Evolutionary conservation across 2,797 vertebrate species (phyloP).

Genomic region (Micromesistius poutassou): DNA sequence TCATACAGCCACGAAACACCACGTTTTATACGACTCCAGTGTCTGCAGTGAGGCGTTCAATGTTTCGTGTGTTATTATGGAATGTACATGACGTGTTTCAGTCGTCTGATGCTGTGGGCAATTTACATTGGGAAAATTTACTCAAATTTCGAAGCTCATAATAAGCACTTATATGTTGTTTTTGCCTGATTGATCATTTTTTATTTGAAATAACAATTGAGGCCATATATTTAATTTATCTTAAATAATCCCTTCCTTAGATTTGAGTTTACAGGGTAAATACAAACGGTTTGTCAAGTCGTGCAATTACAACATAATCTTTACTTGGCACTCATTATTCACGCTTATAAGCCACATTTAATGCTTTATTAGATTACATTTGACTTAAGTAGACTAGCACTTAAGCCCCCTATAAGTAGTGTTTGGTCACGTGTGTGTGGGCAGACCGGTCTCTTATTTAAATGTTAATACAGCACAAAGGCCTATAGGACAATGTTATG

Average conservation of each 20-base stretch:
- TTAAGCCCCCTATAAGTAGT: not conserved
- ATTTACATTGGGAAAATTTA: not conserved
- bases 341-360: constrained; percentile 1
- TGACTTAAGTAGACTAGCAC: not conserved
- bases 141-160: not conserved
- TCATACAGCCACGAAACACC: not conserved
- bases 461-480: constrained; percentile 12
- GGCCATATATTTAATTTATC: not conserved
- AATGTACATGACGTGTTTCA: not conserved
- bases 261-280: not conserved
- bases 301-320: constrained; percentile 17
- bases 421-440: not conserved
- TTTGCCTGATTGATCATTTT: not conserved
- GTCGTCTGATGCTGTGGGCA: not conserved
- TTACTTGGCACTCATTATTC: not conserved
- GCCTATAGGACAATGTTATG: constrained; percentile 7
- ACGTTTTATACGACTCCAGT: not conserved
- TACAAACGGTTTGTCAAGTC: constrained; percentile 20
- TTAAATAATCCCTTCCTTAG: not conserved
- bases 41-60: too few species aligned
- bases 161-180: not conserved
- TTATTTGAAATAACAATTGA: not conserved
- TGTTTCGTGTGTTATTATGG: not conserved
- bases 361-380: not conserved
- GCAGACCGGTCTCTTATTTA: not conserved